phyloP scores from a whole-genome alignment of 2,797 vertebrate genomes.

The Masticophis lateralis region DNA sequence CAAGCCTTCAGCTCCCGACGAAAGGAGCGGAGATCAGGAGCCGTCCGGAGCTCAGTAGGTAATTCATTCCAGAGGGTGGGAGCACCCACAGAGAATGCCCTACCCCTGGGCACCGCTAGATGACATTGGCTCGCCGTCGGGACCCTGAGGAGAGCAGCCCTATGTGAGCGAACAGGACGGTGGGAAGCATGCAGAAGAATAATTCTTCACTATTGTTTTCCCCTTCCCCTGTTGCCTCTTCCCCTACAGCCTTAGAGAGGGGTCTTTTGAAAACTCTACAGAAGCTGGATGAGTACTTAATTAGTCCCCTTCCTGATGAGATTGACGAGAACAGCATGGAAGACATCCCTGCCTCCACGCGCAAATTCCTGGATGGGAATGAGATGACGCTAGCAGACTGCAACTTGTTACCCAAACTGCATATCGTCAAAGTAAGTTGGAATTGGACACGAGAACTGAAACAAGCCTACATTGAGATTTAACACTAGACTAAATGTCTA shows the following conservation, averaged over 20 bases:
- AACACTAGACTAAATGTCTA: not conserved
- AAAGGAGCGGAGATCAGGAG: too few relatives aligned
- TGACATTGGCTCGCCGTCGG: too few relatives aligned
- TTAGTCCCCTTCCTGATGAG: constrained; percentile 90
- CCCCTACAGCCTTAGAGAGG: constrained; percentile 81
- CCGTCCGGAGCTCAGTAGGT: too few relatives aligned
- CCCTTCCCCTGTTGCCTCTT: rapidly evolving
- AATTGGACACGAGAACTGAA: too few relatives aligned
- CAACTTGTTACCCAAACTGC: constrained; percentile 95
- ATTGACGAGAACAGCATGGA: constrained; percentile 97
- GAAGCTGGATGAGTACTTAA: constrained; percentile 94
- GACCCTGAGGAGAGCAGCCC: too few relatives aligned
- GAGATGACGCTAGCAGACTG: constrained; percentile 98
- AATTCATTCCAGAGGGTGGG: too few relatives aligned
- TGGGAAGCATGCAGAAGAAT: too few relatives aligned
- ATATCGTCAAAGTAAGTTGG: constrained; percentile 89
- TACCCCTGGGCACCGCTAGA: too few relatives aligned
- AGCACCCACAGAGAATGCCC: too few relatives aligned
- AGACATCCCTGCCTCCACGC: constrained; percentile 82
- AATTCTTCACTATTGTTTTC: not conserved
- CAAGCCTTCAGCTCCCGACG: too few relatives aligned
- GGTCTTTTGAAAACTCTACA: constrained; percentile 93
- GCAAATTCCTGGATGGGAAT: constrained; percentile 92
- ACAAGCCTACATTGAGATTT: too few relatives aligned
- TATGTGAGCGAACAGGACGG: too few relatives aligned